A percentile compares a stretch with the other conserved stretches of the same genome.
Conservation (phyloP, 2,113 vertebrate species). For the Dipodomys stephensi region DNA sequence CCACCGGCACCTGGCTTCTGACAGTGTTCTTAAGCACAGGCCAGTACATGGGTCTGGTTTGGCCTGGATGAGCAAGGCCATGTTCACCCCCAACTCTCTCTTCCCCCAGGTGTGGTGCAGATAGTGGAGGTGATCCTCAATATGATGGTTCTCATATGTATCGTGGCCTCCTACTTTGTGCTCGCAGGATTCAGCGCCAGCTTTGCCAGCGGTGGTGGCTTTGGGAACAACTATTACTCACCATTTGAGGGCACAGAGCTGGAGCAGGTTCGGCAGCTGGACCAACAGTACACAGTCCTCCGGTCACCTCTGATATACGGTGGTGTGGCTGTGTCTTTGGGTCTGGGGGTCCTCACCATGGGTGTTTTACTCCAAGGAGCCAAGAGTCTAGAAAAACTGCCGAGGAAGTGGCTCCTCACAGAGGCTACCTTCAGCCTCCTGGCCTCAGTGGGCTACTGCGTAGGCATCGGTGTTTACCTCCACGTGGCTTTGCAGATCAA, state of each 20-base stretch:
- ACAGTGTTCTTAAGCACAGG: no score
- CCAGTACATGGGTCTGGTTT: not conserved
- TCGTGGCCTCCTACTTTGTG: conserved; percentile 84
- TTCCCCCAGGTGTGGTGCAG: conserved; percentile 83
- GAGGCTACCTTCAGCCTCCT: conserved; percentile 80
- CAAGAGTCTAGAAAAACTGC: conserved; percentile 64
- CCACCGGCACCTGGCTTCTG: no score
- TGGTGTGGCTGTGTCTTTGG: conserved; percentile 78
- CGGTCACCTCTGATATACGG: conserved; percentile 81
- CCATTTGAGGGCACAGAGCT: conserved; percentile 84
- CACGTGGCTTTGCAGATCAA: conserved; percentile 80
- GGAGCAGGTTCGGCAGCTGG: conserved; percentile 83
- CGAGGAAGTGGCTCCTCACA: conserved; percentile 70
- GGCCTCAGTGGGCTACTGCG: conserved; percentile 67
- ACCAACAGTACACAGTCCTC: conserved; percentile 81
- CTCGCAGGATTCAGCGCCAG: conserved; percentile 85
- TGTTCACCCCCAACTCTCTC: conserved; percentile 67
- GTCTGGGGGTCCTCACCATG: conserved; percentile 81
- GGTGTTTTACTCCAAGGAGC: conserved; percentile 80
- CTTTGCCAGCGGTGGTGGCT: conserved; percentile 75
- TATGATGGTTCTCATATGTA: conserved; percentile 83
- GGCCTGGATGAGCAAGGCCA: not conserved
- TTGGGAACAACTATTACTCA: conserved; percentile 80
- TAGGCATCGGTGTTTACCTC: conserved; percentile 79
- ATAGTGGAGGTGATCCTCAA: conserved; percentile 84